Conservation (phyloP, 1,140 invertebrate species). For the Brevipalpus yothersi region DNA sequence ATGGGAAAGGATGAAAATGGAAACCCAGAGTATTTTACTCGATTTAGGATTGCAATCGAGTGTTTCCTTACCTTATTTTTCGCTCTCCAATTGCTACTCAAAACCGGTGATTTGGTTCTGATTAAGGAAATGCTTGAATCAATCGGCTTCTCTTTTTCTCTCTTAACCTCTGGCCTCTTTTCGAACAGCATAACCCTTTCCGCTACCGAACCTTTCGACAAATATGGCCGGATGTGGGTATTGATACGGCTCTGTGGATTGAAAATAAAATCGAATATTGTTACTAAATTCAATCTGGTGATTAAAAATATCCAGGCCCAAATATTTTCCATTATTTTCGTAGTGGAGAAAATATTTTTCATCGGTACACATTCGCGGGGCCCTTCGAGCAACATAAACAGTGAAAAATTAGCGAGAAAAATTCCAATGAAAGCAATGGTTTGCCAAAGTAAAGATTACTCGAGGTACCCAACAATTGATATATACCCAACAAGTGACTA, state of each 20-base stretch:
- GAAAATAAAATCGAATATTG: too few relatives aligned
- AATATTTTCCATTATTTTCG: too few relatives aligned
- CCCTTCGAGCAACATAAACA: too few relatives aligned
- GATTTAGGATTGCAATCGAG: neutral
- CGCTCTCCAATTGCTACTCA: neutral
- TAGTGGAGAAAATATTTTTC: too few relatives aligned
- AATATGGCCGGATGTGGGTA: constrained; percentile 37
- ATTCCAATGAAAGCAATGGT: constrained; percentile 10
- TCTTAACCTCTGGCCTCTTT: constrained; percentile 38
- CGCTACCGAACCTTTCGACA: constrained; percentile 66
- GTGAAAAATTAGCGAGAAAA: constrained; percentile 11
- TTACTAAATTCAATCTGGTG: too few relatives aligned
- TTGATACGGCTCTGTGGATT: constrained; percentile 23
- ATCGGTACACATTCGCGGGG: too few relatives aligned
- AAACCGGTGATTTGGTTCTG: neutral
- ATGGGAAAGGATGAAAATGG: too few relatives aligned
- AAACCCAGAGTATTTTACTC: neutral
- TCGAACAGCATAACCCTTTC: constrained; percentile 75
- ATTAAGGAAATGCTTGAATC: neutral
- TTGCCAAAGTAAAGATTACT: neutral
- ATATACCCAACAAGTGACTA: too few relatives aligned
- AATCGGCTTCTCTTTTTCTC: neutral
- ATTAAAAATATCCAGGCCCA: too few relatives aligned
- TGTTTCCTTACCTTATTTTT: neutral
- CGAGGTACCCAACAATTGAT: too few relatives aligned